Evolutionary conservation across 2,888 invertebrate genomes (phyloP).

Genomic region (Rotaria sp.): DNA sequence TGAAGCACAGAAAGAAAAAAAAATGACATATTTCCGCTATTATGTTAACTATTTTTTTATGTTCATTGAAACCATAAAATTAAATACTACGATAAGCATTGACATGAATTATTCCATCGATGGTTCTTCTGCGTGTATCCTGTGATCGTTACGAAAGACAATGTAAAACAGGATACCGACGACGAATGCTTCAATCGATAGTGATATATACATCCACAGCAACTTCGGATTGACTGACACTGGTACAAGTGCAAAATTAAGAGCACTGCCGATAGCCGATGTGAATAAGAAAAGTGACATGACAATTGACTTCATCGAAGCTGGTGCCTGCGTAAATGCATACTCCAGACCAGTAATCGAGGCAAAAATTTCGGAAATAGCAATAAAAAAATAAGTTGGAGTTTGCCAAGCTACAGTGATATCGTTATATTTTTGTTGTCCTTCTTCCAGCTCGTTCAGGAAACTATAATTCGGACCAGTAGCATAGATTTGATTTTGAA

Average conservation of each 20-base stretch:
- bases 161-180: background rate
- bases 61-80: too few relatives aligned
- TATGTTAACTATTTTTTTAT: too few relatives aligned
- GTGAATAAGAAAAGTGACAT: constrained; percentile 63
- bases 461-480: background rate
- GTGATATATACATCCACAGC: background rate
- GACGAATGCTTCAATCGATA: background rate
- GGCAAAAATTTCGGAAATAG: constrained; percentile 87
- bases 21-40: too few relatives aligned
- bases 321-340: constrained; percentile 83
- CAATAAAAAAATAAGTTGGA: constrained; percentile 84
- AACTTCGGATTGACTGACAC: background rate
- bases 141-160: background rate
- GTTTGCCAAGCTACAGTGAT: constrained; percentile 76
- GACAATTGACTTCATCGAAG: constrained; percentile 84
- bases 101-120: too few relatives aligned
- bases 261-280: background rate
- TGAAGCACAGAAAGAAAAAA: too few relatives aligned
- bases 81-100: too few relatives aligned
- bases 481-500: constrained; percentile 41
- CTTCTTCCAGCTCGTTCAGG: background rate
- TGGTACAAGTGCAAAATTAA: background rate
- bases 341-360: constrained; percentile 90
- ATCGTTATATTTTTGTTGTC: constrained; percentile 58
- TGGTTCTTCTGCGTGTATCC: too few relatives aligned